Base-by-base conservation (phyloP, 2,888 invertebrate species). In the Mythimna albipuncta region DNA sequence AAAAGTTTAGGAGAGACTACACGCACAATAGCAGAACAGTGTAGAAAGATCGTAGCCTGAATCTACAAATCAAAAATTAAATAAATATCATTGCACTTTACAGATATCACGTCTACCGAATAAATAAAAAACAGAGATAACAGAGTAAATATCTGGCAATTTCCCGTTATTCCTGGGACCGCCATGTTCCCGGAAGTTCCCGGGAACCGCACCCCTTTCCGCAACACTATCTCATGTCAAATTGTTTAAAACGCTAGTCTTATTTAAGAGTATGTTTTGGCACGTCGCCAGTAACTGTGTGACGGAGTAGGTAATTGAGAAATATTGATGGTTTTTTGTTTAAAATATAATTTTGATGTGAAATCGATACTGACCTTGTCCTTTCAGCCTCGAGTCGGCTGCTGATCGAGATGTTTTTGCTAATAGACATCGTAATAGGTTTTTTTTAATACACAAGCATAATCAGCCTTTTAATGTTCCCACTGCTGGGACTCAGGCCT, bases 161-260 rank as follows among this genome's bases (percentile, higher is more conserved):
- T 84, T 81, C 79, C 72, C 69, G 70, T 52, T 55, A 21, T 32
- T 54, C 58, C 67, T 67, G 69, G 65, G 65, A 44, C 59, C 41
- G 72, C 19, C 74, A 58, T 55, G 38, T 70, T 72, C 65, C 69
- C 72, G 75, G 67, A 69, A n/a, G 64, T 59, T 58, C 64, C 38
- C 68, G 69, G 65, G 52, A 32, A 16, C 52, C 35, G 41, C 26
- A n/a, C 47, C 52, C 58, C 41, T 57, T 77, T 55, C 71, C 78
- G 70, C 73, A 11, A 47, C 86, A 75, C 86, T 86, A 86, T 86
- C 84, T 79, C 61, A 19, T 74, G 78, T 81, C 86, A 81, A 84
- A 86, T 81, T 81, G 85, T 64, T 70, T 52, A 58, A 83, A 79
- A 74, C 58, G 47, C 11, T 59, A 65, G 47, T 73, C 64, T 80